Base-by-base conservation (phyloP, 2,888 invertebrate genomes). In the Eupelmus urozonus region DNA sequence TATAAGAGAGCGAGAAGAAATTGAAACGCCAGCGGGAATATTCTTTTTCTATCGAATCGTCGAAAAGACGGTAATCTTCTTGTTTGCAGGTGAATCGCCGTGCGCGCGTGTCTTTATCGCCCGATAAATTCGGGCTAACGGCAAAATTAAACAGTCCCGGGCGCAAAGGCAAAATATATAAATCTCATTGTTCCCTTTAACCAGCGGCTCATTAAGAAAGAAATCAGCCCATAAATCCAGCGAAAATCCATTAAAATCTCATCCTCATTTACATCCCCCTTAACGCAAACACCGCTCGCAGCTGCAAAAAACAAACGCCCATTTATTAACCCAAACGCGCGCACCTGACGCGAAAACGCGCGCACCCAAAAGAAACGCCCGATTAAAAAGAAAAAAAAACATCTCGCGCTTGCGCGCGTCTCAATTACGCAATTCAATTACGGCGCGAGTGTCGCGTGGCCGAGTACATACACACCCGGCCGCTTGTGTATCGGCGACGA, bases 371-470 rank as follows among this genome's bases (percentile, higher is more conserved):
- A 49, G 49, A 42, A 74, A 66, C 65, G 25, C 73, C 13, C 65
- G 29, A 57, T 66, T 55, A 74, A 49, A n/a, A n/a, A n/a, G n/a
- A n/a, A n/a, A n/a, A n/a, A n/a, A n/a, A n/a, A 23, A 53, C 25
- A 11, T 40, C 13, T 51, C 40, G 51, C 23, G 23, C 34, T 13
- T 53, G 53, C 62, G 40, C 62, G 53, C 62, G 40, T 53, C 66
- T 53, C 34, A 53, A 67, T 67, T 72, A 55, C 27, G 63, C 40
- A 63, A 72, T 72, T 62, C 42, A 42, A 45, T 57, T 59, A 45
- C 18, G n/a, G 4, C 16, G 7, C 57, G 57, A 1, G 29, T 55
- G 55, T 23, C n/a, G 18, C 9, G 67, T 42, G 13, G 40, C 55
- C 25, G 13, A 40, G 23, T 27, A 53, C 13, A 20, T 25, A 49